Percentiles rank a stretch among this genome's conserved stretches.
Evolutionary conservation across 2,888 invertebrate species (phyloP).

Genomic region (Drosophila prostipennis): DNA sequence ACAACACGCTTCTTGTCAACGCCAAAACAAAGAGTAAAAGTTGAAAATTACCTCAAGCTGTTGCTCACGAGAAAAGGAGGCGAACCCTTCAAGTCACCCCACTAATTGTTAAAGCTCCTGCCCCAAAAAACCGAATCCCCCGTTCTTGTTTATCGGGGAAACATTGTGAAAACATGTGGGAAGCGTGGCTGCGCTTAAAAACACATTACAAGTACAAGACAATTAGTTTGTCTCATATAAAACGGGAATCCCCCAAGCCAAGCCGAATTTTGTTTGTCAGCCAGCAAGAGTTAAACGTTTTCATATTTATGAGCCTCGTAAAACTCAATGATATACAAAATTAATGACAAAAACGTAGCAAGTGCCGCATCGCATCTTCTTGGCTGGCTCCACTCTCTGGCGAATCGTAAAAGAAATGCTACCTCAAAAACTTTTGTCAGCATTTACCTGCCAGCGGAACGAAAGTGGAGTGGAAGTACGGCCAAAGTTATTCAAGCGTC

Average conservation of each 20-base stretch:
- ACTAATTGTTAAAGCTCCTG: constrained; percentile 53
- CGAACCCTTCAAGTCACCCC: constrained; percentile 33
- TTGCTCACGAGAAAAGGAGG: constrained; percentile 67
- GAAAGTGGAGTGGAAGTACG: background rate
- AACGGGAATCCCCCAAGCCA: constrained; percentile 11
- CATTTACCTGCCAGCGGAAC: constrained; percentile 39
- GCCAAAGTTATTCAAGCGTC: constrained; percentile 59
- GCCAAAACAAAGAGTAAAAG: constrained; percentile 58
- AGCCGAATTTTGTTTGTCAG: constrained; percentile 1
- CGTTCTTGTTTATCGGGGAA: constrained; percentile 61
- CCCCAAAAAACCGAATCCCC: constrained; percentile 7
- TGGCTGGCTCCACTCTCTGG: constrained; percentile 45
- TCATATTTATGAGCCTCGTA: constrained; percentile 83
- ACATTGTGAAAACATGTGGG: constrained; percentile 76
- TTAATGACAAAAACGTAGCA: constrained; percentile 75
- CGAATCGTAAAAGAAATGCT: constrained; percentile 77
- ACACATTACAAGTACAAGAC: constrained; percentile 77
- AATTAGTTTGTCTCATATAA: constrained; percentile 81
- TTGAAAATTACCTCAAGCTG: constrained; percentile 83
- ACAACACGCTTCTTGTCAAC: constrained; percentile 65
- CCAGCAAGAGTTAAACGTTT: constrained; percentile 81
- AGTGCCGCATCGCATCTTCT: constrained; percentile 52
- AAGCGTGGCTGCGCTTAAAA: constrained; percentile 70
- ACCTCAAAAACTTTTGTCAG: constrained; percentile 72
- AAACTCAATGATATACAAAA: constrained; percentile 83